These are phyloP conservation scores for Proteles cristata DNA, from an alignment of 2,113 vertebrate species.

Conservation along the genomic window DNA sequence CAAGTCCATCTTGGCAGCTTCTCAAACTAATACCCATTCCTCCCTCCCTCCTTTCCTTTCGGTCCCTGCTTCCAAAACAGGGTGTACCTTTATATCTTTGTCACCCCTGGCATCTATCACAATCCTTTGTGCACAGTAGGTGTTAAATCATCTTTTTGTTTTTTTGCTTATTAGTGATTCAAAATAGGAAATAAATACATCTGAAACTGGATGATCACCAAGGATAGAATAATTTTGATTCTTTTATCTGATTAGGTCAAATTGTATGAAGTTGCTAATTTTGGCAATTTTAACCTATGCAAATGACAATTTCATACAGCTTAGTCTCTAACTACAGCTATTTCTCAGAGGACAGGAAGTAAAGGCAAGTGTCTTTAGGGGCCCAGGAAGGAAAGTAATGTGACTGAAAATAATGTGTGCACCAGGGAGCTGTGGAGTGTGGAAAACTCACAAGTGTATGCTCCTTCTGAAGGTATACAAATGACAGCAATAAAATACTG, in stretches of 20 bases:
- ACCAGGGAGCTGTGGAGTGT: neutral
- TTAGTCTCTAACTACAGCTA: neutral
- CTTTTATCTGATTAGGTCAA: neutral
- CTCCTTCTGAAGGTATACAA: neutral
- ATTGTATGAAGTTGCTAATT: neutral
- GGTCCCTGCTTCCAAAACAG: neutral
- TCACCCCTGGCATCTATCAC: neutral
- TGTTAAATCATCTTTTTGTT: neutral
- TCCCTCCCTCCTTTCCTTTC: neutral
- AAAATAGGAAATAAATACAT: constrained; percentile 34
- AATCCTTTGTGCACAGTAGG: neutral
- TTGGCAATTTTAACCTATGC: neutral
- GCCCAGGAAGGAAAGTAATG: neutral
- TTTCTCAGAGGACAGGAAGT: neutral
- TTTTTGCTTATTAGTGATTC: neutral
- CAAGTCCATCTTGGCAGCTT: neutral
- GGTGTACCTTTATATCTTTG: neutral
- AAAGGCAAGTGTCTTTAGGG: neutral
- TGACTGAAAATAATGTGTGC: neutral
- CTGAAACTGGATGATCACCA: neutral
- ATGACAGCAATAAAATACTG: neutral
- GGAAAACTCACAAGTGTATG: neutral
- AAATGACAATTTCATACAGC: neutral
- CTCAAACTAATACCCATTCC: neutral
- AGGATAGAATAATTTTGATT: neutral